phyloP scores from a whole-genome alignment of 2,888 invertebrate species.

The Hemaris fuciformis region DNA sequence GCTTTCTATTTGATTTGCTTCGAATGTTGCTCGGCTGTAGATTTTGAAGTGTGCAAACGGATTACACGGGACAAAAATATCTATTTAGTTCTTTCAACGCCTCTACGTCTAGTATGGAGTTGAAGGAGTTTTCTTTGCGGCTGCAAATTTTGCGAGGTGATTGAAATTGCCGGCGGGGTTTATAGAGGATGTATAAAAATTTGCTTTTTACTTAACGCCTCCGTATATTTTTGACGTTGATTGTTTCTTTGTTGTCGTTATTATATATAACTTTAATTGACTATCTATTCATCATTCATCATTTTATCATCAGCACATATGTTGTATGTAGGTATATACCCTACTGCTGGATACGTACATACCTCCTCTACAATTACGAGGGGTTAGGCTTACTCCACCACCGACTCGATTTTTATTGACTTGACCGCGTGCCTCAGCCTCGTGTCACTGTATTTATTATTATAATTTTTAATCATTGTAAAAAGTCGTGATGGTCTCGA shows the following conservation, averaged over 20 bases:
- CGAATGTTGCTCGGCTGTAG: constrained; percentile 32
- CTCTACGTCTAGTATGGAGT: constrained; percentile 28
- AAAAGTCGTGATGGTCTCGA: too few species aligned
- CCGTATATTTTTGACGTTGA: neutral
- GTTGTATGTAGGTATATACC: too few species aligned
- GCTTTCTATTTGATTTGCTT: constrained; percentile 56
- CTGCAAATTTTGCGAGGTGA: neutral
- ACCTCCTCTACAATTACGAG: too few species aligned
- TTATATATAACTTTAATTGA: too few species aligned
- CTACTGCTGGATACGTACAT: too few species aligned
- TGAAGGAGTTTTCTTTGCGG: constrained; percentile 21
- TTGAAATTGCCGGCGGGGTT: neutral
- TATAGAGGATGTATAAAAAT: neutral
- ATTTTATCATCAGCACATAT: too few species aligned
- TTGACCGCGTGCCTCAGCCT: too few species aligned
- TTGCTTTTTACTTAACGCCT: neutral
- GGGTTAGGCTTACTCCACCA: too few species aligned
- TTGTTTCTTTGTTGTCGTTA: neutral
- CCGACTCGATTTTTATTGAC: too few species aligned
- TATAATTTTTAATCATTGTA: too few species aligned
- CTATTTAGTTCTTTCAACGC: constrained; percentile 37
- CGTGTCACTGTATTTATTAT: too few species aligned
- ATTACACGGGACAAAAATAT: constrained; percentile 52
- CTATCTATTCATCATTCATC: too few species aligned
- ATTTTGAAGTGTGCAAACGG: constrained; percentile 53